Base-by-base conservation (phyloP, 2,113 vertebrate genomes). In the Egretta garzetta region DNA sequence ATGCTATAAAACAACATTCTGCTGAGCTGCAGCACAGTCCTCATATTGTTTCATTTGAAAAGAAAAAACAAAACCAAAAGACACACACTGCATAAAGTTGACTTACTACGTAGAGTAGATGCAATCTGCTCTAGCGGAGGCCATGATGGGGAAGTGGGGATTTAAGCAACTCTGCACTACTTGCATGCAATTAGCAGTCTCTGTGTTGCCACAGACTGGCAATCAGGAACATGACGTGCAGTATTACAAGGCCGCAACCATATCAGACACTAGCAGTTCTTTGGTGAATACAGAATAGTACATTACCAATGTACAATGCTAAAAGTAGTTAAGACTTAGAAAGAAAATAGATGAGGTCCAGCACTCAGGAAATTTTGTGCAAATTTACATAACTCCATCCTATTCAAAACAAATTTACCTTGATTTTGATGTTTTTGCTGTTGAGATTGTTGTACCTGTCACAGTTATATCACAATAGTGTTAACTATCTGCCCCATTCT, bases 401-500 rank as follows among this genome's bases (percentile, higher is more conserved):
- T 43, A 55, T 62, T 64, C n/a, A 72, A 92, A 93, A 35, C 10
- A 67, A 81, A 73, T 49, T 91, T 84, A 53, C 52, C 32, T 94
- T 37, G 28, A 90, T 59, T 86, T 75, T 1, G 0, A 10, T 30
- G 28, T 10, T 58, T 76, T 55, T 90, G 52, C 16, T 35, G 13
- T 18, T 35, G n/a, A 32, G 47, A 47, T 41, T 35, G 7, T 59
- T 94, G 41, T 7, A 96, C 75, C 73, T 90, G 95, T 76, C 71
- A 91, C n/a, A 94, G 76, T 74, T 96, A 82, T 66, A 95, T 72
- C 73, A 71, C 72, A 96, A 73, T 22, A 88, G 77, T 13, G 41
- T 47, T 47, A 94, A 97, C 91, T 94, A 89, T 79, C 80, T 76
- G 76, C 74, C 89, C 95, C 70, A 60, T 91, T 96, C 90, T 93